Evolutionary conservation across 2,888 invertebrate species (phyloP).

Genomic region (Hyppa rectilinea): DNA sequence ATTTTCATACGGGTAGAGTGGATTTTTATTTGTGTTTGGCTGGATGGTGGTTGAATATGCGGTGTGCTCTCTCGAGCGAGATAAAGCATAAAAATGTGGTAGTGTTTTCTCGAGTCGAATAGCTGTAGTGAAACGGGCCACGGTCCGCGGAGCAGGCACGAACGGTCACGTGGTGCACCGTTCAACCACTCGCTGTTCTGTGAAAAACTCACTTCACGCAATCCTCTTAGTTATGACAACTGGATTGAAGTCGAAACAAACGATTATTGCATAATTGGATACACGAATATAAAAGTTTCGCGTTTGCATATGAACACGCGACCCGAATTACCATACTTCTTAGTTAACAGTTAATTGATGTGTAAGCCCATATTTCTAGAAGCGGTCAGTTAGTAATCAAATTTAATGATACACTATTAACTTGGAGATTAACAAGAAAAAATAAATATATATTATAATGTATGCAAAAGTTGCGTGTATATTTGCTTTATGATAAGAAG

Average conservation of each 20-base stretch:
- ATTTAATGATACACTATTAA: slow-evolving; percentile 10
- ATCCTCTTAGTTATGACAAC: slow-evolving; percentile 56
- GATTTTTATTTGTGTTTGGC: slow-evolving; percentile 69
- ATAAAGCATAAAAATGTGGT: slow-evolving; percentile 86
- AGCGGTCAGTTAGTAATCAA: slow-evolving; percentile 23
- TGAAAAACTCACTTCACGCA: slow-evolving; percentile 62
- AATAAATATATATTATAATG: slow-evolving; percentile 16
- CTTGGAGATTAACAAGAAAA: not conserved
- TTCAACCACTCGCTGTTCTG: slow-evolving; percentile 63
- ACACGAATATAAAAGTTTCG: slow-evolving; percentile 37
- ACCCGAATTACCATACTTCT: slow-evolving; percentile 43
- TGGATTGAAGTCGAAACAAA: slow-evolving; percentile 53
- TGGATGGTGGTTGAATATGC: slow-evolving; percentile 62
- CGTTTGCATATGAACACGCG: slow-evolving; percentile 42
- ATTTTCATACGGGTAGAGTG: slow-evolving; percentile 78
- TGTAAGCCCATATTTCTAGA: slow-evolving; percentile 21
- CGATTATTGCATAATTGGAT: slow-evolving; percentile 60
- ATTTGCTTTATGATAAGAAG: slow-evolving; percentile 18
- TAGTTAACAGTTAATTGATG: slow-evolving; percentile 14
- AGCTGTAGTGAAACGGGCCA: slow-evolving; percentile 89
- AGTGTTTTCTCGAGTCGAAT: slow-evolving; percentile 86
- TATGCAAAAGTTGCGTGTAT: slow-evolving; percentile 18
- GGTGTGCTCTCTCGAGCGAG: slow-evolving; percentile 82
- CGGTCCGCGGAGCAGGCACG: slow-evolving; percentile 81
- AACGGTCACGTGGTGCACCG: slow-evolving; percentile 65